Base-by-base conservation (phyloP, 2,888 invertebrate genomes). In the Branchinecta sandiegonensis region DNA sequence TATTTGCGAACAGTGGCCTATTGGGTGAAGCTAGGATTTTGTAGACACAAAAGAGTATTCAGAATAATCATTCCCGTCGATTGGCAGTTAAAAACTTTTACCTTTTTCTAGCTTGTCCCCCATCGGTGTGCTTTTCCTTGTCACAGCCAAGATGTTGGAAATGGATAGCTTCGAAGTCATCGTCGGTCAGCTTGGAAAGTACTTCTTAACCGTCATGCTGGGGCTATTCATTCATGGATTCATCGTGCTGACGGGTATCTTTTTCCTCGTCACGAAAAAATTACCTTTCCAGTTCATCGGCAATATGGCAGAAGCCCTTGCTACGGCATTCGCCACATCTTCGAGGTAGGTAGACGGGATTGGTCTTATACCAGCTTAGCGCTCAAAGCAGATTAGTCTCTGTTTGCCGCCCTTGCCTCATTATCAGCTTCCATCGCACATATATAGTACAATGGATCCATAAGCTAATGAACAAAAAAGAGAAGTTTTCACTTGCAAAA, bases 151-250 rank as follows among this genome's bases (percentile, higher is more conserved):
- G 80, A 88, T 95, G 68, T 83, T 94, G 78, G 93, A 90, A 77
- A 94, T 94, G 79, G 85, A 88, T 63, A 90, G 91, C 46, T 88
- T 94, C 75, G 83, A 84, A 0, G 86, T 87, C 13, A 84, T 94
- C 69, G 84, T 94, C 48, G 89, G 90, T 37, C 88, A 94, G 70
- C 81, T 97, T 66, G 96, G 96, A 46, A 81, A 90, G 81, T 97
- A 97, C 80, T 94, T 95, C 77, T 80, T 88, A 75, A 96, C 96
- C 0, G 96, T 97, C 0, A 79, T 94, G 70, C 77, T 90, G n/a
- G 97, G 96, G 0, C 82, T 97, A 17, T 85, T 90, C 75, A 82
- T 94, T 67, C 97, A 97, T 76, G 94, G 94, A 9, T 88, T 96
- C 75, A 85, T 95, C 23, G 86, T 94, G 0, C 83, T 97, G 68